phyloP scores from a whole-genome alignment of 2,888 invertebrate species.

The Melolontha melolontha region DNA sequence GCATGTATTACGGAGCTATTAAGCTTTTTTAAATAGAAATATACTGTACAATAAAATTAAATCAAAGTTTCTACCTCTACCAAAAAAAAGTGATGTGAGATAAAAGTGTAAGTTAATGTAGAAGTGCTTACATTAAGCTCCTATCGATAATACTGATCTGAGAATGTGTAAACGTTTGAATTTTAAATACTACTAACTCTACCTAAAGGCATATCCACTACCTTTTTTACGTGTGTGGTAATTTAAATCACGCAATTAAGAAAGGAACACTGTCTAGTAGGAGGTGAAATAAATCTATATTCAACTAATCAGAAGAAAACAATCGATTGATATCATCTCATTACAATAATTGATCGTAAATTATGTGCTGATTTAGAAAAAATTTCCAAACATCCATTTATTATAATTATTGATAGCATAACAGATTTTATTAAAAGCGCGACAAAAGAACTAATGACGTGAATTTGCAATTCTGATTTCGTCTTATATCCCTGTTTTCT shows the following conservation, averaged over 20 bases:
- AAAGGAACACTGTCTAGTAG: neutral
- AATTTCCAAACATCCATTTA: neutral
- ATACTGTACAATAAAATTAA: neutral
- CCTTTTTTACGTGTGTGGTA: conserved; percentile 10
- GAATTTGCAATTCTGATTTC: conserved; percentile 43
- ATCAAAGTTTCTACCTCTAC: conserved; percentile 8
- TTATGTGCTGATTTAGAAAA: neutral
- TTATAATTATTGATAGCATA: conserved; percentile 16
- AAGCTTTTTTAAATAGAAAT: too few relatives aligned
- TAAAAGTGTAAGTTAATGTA: conserved; percentile 16
- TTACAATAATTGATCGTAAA: conserved; percentile 11
- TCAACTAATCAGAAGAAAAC: neutral
- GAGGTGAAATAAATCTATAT: conserved; percentile 3
- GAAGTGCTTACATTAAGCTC: neutral
- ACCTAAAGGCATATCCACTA: neutral
- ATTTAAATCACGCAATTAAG: conserved; percentile 17
- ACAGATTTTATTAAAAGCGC: conserved; percentile 22
- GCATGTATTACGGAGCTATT: neutral
- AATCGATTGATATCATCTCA: conserved; percentile 14
- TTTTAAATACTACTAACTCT: neutral
- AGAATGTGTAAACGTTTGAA: conserved; percentile 20
- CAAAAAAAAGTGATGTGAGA: conserved; percentile 17
- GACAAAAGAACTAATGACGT: conserved; percentile 30
- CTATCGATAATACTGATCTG: conserved; percentile 10
- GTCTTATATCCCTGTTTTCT: conserved; percentile 26